Percentiles rank a stretch among this genome's conserved stretches.
Conservation (phyloP, 2,797 vertebrate genomes). For the Ficedula albicollis region DNA sequence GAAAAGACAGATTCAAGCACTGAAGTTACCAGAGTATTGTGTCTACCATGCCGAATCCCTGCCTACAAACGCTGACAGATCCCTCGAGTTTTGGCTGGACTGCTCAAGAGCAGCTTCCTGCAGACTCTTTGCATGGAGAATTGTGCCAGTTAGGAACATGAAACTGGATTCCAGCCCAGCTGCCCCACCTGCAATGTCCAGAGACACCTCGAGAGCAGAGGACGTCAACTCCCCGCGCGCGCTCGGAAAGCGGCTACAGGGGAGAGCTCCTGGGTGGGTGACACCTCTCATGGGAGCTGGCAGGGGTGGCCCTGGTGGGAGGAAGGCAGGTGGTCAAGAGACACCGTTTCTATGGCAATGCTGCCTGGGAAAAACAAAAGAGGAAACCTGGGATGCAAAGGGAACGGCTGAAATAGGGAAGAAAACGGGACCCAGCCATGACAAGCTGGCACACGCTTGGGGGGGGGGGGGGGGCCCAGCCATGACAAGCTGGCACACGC, state of each 20-base stretch:
- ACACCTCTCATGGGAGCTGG: background rate
- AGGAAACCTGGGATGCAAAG: background rate
- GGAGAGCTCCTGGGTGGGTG: background rate
- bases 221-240: fast-evolving
- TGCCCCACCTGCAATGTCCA: background rate
- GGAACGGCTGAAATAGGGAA: background rate
- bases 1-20: background rate
- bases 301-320: constrained; percentile 5
- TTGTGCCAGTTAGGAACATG: background rate
- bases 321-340: constrained; percentile 47
- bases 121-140: background rate
- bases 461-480: fast-evolving
- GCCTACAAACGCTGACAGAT: background rate
- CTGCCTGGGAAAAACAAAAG: constrained; percentile 42
- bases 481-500: background rate
- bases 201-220: background rate
- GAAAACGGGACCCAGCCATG: background rate
- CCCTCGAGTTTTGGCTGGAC: background rate
- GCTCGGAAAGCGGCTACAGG: background rate
- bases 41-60: background rate
- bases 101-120: background rate
- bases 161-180: background rate
- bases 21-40: background rate
- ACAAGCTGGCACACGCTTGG: too few relatives aligned
- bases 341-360: constrained; percentile 35